phyloP scores from a whole-genome alignment of 2,797 vertebrate genomes.

The Myotis daubentonii region DNA sequence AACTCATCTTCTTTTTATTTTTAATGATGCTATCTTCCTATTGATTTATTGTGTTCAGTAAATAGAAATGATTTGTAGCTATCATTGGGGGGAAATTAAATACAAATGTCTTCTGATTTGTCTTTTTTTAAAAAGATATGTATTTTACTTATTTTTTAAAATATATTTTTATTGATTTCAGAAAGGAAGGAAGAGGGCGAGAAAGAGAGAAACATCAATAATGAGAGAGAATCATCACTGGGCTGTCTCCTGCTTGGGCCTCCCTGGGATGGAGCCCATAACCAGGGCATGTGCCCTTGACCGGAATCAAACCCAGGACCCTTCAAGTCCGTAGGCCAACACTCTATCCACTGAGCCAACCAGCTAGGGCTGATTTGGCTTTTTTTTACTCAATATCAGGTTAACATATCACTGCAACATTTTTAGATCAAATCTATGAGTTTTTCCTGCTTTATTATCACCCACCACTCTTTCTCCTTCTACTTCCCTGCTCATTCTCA shows the following conservation, averaged over 20 bases:
- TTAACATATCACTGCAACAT: conserved; percentile 75
- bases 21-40: conserved; percentile 84
- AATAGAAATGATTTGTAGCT: conserved; percentile 86
- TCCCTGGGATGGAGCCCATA: too few species aligned
- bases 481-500: background rate
- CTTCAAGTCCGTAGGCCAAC: too few species aligned
- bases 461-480: background rate
- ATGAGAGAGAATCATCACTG: too few species aligned
- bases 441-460: conserved; percentile 71
- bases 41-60: conserved; percentile 86
- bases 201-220: too few species aligned
- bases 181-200: too few species aligned
- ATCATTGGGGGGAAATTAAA: conserved; percentile 69
- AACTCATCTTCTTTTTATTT: conserved; percentile 83
- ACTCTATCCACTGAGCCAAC: too few species aligned
- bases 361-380: too few species aligned
- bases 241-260: too few species aligned
- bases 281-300: too few species aligned
- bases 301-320: too few species aligned
- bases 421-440: conserved; percentile 70
- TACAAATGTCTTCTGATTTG: conserved; percentile 78
- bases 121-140: background rate
- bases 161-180: too few species aligned
- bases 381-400: conserved; percentile 81
- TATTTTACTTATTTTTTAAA: too few species aligned